These are phyloP conservation scores for Dinothrombium tinctorium DNA, from an alignment of 1,140 invertebrate genomes.

Conservation along the genomic window DNA sequence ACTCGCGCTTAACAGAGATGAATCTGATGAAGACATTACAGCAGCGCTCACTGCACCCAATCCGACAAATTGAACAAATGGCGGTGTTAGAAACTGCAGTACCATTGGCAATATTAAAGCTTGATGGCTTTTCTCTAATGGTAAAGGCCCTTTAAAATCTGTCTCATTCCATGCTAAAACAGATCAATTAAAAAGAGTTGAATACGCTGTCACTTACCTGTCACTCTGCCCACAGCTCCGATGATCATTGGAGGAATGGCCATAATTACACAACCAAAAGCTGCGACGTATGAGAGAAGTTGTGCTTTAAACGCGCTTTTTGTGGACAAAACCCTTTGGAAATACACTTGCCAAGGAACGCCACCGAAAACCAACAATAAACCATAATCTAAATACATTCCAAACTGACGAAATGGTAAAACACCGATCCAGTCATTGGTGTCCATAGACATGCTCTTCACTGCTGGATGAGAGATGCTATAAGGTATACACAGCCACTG, in stretches of 20 bases:
- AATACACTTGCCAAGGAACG: slow-evolving; percentile 98
- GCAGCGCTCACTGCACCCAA: slow-evolving; percentile 92
- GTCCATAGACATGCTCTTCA: slow-evolving; percentile 44
- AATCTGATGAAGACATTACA: slow-evolving; percentile 95
- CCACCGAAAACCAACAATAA: slow-evolving; percentile 83
- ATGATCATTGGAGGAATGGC: slow-evolving; percentile 86
- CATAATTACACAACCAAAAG: slow-evolving; percentile 80
- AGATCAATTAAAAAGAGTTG: slow-evolving; percentile 5
- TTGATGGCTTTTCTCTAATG: slow-evolving; percentile 41
- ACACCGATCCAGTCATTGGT: slow-evolving; percentile 71
- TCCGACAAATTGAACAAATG: slow-evolving; percentile 80
- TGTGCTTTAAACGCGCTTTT: slow-evolving; percentile 78
- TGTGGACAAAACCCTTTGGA: slow-evolving; percentile 85
- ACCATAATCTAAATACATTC: slow-evolving; percentile 68
- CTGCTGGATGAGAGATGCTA: slow-evolving; percentile 60
- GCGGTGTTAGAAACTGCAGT: slow-evolving; percentile 75
- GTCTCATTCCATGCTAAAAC: slow-evolving; percentile 65
- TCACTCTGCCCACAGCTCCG: slow-evolving; percentile 81
- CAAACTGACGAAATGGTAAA: slow-evolving; percentile 42
- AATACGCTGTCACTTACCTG: slow-evolving; percentile 33
- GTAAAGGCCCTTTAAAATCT: slow-evolving; percentile 39
- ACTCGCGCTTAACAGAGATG: slow-evolving; percentile 79
- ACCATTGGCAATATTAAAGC: slow-evolving; percentile 91
- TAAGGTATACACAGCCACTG: slow-evolving; percentile 98
- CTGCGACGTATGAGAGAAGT: slow-evolving; percentile 84